Conservation (phyloP, 2,797 vertebrate species). For the Onychomys arenicola region DNA sequence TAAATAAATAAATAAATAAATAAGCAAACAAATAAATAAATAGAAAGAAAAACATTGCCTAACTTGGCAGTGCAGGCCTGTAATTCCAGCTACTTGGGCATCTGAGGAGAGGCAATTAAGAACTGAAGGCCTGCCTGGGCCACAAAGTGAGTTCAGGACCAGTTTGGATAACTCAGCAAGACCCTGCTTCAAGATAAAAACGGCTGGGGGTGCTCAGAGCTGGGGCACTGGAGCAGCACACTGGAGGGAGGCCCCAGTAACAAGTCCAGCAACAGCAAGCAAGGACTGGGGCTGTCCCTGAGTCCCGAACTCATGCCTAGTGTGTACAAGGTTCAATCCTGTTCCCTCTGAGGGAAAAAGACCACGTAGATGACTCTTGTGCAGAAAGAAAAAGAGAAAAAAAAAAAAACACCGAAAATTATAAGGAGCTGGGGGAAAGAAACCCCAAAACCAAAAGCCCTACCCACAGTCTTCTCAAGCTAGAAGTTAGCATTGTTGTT, state of each 20-base stretch:
- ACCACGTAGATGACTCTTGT: background rate
- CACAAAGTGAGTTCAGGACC: background rate
- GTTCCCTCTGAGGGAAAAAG: background rate
- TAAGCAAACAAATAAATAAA: background rate
- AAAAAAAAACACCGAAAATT: background rate
- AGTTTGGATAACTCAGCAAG: background rate
- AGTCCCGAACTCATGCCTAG: background rate
- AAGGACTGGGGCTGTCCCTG: background rate
- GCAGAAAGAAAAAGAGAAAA: background rate
- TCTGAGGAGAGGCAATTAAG: background rate
- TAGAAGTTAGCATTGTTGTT: background rate
- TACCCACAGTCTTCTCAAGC: background rate
- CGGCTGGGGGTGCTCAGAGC: background rate
- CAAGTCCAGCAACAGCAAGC: no score
- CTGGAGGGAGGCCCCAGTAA: background rate
- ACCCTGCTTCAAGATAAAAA: background rate
- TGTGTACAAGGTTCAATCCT: background rate
- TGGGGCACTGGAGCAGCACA: background rate
- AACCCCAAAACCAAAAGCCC: background rate
- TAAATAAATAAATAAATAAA: no score
- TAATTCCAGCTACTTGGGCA: background rate
- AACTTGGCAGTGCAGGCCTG: background rate
- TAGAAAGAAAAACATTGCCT: background rate
- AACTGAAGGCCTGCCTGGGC: background rate
- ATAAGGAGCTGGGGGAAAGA: background rate